Base-by-base conservation (phyloP, 1,140 invertebrate species). In the Nebria ingens region DNA sequence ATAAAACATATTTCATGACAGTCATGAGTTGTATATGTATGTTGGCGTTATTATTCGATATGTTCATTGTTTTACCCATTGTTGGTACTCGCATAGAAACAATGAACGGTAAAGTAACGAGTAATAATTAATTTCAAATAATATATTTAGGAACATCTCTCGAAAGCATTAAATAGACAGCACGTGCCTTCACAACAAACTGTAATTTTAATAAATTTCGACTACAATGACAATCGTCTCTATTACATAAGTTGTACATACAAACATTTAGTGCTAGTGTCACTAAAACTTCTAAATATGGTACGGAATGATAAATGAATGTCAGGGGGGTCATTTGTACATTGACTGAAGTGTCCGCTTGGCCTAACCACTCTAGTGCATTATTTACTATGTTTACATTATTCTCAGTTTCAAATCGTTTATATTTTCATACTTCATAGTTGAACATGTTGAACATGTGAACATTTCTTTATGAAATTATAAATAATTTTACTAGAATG, bases 181-280 rank as follows among this genome's bases (percentile, higher is more conserved):
- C 25, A 34, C 25, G n/a, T 34, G n/a, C 6, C 25, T 34, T 34
- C 25, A 34, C 25, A 34, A 34, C n/a, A 34, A 9, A 34, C 6
- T n/a, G 25, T 34, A 34, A 34, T 34, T 34, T 34, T 34, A 34
- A 34, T 34, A 34, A 34, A 34, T 34, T 34, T 34, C n/a, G n/a
- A 34, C 25, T 34, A 34, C 25, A 34, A 34, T 34, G n/a, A n/a
- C n/a, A n/a, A n/a, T n/a, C n/a, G n/a, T n/a, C n/a, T n/a, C n/a
- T n/a, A 34, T 34, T 9, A 34, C 25, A 34, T 34, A 34, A 34
- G 25, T 34, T 34, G 25, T 34, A 34, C 25, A n/a, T 6, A 9
- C 25, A 9, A 34, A 6, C 6, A n/a, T n/a, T n/a, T n/a, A n/a
- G n/a, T n/a, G n/a, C n/a, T n/a, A n/a, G n/a, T n/a, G n/a, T n/a